These are phyloP conservation scores for Pachycephus smyrnensis DNA, from an alignment of 2,888 invertebrate genomes.

Conservation along the genomic window DNA sequence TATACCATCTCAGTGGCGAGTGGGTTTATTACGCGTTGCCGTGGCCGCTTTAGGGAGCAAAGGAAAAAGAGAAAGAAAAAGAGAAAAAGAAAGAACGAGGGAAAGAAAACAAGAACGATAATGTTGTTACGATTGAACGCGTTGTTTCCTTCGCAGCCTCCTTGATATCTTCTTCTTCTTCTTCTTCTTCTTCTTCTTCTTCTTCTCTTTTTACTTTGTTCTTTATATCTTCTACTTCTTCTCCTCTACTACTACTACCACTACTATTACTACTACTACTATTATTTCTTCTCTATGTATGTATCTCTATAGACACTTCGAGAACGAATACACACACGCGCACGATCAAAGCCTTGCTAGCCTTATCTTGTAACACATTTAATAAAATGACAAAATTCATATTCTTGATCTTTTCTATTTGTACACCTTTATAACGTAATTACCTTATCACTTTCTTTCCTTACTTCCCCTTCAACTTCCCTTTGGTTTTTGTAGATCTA, in stretches of 20 bases:
- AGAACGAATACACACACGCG: constrained; percentile 41
- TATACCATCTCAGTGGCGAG: not conserved
- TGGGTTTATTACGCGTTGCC: constrained; percentile 2
- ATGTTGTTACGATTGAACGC: constrained; percentile 10
- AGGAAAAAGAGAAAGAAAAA: constrained; percentile 18
- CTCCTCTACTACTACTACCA: not conserved
- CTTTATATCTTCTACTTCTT: not conserved
- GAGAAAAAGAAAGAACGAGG: constrained; percentile 13
- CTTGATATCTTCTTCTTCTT: constrained; percentile 17
- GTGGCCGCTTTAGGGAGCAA: constrained; percentile 4
- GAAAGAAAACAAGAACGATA: constrained; percentile 1
- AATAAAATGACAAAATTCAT: constrained; percentile 46
- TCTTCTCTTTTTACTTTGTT: not conserved
- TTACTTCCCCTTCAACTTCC: not conserved
- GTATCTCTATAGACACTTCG: not conserved
- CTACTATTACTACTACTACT: not conserved
- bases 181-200: constrained; percentile 10
- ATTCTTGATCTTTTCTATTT: not conserved
- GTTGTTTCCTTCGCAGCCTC: constrained; percentile 24
- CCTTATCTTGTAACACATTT: constrained; percentile 59
- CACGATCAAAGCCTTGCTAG: constrained; percentile 57
- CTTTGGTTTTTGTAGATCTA: not conserved
- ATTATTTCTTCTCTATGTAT: not conserved
- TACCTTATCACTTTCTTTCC: not conserved
- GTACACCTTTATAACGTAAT: not conserved